These are phyloP conservation scores for Scopus umbretta DNA, from an alignment of 2,113 vertebrate genomes.

Conservation along the genomic window DNA sequence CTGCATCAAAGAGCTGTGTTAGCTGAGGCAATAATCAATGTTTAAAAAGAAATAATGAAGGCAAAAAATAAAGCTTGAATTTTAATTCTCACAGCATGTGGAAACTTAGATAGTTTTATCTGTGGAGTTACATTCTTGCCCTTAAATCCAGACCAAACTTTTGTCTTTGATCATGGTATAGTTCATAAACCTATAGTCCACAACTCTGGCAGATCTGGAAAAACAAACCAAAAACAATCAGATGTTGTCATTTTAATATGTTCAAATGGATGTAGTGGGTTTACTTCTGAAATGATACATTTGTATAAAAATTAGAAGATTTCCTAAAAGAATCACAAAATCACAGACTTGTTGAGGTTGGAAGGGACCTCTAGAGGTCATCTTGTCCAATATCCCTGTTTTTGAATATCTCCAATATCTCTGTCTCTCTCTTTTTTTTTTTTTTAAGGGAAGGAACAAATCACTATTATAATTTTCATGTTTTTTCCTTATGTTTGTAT, in stretches of 20 bases:
- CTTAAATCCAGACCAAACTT: background rate
- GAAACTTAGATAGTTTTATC: background rate
- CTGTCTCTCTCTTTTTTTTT: background rate
- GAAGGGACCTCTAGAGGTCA: background rate
- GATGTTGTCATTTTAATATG: background rate
- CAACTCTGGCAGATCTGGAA: background rate
- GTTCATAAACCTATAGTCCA: background rate
- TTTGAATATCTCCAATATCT: background rate
- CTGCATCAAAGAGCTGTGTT: slow-evolving; percentile 38
- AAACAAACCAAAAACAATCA: background rate
- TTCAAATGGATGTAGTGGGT: background rate
- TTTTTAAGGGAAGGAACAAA: background rate
- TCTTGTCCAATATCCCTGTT: background rate
- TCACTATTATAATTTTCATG: background rate
- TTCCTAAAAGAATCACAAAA: background rate
- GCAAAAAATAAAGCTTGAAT: slow-evolving; percentile 12
- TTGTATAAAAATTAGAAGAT: background rate
- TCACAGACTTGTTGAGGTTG: background rate
- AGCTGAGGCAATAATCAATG: background rate
- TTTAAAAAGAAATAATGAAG: slow-evolving; percentile 36
- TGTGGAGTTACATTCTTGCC: background rate
- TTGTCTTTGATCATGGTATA: background rate
- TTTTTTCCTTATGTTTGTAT: background rate
- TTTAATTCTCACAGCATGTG: background rate
- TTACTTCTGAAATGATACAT: background rate